A percentile compares a stretch with the other conserved stretches of the same genome.
These are phyloP conservation scores for Diaperis boleti DNA, from an alignment of 2,888 invertebrate genomes.

Conservation along the genomic window DNA sequence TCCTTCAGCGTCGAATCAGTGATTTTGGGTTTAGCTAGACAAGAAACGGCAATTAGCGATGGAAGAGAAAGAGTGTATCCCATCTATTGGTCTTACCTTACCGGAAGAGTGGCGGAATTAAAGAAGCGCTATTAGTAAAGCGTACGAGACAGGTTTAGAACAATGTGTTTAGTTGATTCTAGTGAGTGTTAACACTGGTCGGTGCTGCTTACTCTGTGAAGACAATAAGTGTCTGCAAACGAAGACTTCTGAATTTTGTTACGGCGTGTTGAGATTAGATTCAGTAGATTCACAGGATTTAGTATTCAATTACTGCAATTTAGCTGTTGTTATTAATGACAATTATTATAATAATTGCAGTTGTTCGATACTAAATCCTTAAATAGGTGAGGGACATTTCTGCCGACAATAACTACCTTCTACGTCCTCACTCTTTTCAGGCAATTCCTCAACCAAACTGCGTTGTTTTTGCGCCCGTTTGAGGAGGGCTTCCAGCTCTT, in stretches of 20 bases:
- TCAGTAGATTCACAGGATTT: too few relatives aligned
- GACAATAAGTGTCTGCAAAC: too few relatives aligned
- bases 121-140: constrained; percentile 36
- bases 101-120: constrained; percentile 7
- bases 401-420: constrained; percentile 41
- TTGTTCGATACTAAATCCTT: too few relatives aligned
- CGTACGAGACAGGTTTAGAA: constrained; percentile 16
- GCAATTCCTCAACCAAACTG: constrained; percentile 77
- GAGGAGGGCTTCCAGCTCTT: constrained; percentile 74
- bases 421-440: constrained; percentile 63
- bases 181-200: background rate
- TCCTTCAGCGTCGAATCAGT: constrained; percentile 81
- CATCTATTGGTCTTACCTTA: constrained; percentile 27
- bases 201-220: too few relatives aligned
- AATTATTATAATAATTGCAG: too few relatives aligned
- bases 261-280: too few relatives aligned
- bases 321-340: too few relatives aligned
- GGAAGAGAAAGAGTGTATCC: background rate
- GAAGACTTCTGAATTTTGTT: too few relatives aligned
- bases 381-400: too few relatives aligned
- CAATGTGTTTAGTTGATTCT: constrained; percentile 16
- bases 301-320: too few relatives aligned
- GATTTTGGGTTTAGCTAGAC: constrained; percentile 77
- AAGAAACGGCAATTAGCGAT: background rate
- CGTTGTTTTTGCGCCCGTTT: constrained; percentile 77